Evolutionary conservation across 2,113 vertebrate species (phyloP).

Genomic region (Brachyhypopomus gauderio): DNA sequence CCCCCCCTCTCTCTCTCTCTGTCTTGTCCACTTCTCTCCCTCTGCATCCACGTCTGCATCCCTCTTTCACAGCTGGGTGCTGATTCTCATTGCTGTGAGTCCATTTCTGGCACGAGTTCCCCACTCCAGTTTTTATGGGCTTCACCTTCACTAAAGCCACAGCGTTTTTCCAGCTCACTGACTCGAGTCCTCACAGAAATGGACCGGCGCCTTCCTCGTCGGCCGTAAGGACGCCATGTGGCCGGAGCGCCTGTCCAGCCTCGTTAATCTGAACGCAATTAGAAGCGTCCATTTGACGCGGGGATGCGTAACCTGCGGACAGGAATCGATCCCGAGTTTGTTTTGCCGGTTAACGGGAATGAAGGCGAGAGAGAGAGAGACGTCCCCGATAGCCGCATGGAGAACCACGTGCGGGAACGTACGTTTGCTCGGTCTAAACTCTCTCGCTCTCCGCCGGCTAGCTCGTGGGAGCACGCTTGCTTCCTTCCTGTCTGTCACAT

Average conservation of each 20-base stretch:
- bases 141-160: neutral
- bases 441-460: too few relatives aligned
- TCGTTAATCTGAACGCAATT: slow-evolving; percentile 2
- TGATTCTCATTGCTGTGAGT: neutral
- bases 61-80: slow-evolving; percentile 14
- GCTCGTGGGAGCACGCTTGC: neutral
- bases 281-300: neutral
- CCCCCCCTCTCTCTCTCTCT: neutral
- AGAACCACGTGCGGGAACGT: neutral
- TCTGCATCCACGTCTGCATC: neutral
- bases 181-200: neutral
- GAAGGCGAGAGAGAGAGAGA: neutral
- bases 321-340: neutral
- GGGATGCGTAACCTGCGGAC: neutral
- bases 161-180: neutral
- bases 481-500: neutral
- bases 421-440: neutral
- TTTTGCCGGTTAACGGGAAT: neutral
- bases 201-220: neutral
- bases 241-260: neutral
- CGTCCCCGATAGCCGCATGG: too few relatives aligned
- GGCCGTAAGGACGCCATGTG: neutral
- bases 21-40: neutral
- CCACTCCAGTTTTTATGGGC: neutral
- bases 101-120: slow-evolving; percentile 37